Conservation (phyloP, 2,113 vertebrate species). For the Sturnira hondurensis region DNA sequence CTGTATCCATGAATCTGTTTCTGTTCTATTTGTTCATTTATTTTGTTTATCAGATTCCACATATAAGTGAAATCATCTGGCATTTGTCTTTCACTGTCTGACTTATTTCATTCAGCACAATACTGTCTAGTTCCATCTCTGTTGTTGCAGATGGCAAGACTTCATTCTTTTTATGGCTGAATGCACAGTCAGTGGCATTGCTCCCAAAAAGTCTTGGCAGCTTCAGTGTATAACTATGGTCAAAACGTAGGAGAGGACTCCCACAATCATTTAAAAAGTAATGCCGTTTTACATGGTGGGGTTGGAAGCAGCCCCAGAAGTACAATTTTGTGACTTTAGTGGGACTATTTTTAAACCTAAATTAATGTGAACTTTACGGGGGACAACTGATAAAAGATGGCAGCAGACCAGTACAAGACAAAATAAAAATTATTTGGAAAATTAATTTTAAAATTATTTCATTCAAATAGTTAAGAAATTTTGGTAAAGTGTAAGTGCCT, state of each 20-base stretch:
- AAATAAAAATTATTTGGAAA: constrained; percentile 7
- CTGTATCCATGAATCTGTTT: not conserved
- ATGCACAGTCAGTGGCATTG: not conserved
- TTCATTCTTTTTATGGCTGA: not conserved
- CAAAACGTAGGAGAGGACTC: not conserved
- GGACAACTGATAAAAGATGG: not conserved
- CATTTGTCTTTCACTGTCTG: not conserved
- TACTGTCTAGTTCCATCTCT: not conserved
- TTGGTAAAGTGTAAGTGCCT: not conserved
- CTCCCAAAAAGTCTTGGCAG: not conserved
- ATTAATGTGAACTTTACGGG: not conserved
- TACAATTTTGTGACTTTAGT: not conserved
- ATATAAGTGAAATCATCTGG: not conserved
- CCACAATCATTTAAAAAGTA: not conserved
- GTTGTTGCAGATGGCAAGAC: not conserved
- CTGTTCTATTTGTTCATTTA: not conserved
- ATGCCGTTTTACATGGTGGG: not conserved
- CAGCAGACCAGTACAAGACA: not conserved
- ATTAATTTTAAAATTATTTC: not conserved
- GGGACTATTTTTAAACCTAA: not conserved
- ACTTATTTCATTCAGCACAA: not conserved
- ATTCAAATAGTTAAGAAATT: not conserved
- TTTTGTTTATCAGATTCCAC: not conserved
- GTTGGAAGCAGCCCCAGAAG: not conserved
- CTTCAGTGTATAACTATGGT: not conserved